Evolutionary conservation across 1,140 invertebrate genomes (phyloP), one percentile per base, ranked within the genome.

Genomic region (Drosophila miranda): DNA sequence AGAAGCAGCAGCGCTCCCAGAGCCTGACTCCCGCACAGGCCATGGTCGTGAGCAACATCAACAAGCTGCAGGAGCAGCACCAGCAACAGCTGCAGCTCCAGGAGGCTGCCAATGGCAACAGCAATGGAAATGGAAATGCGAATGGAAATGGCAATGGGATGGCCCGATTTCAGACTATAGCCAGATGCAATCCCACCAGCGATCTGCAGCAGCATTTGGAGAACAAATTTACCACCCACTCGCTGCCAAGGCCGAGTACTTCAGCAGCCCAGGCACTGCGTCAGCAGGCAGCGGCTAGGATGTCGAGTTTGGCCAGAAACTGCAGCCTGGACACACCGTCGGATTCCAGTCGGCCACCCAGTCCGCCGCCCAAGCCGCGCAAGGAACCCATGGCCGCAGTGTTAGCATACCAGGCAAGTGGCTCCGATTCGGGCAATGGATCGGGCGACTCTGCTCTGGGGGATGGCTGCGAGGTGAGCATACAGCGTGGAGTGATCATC

Each of bases 341-440:
- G 2, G 87, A 90, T 41, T 50, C 71, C 0, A 38, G 34, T 38
- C 67, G 77, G 57, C 59, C 90, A 9, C 90, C 91, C 0, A 92
- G 92, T 76, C 94, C 95, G 7, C 95, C 95, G 8, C 95, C 95
- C 0, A 96, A 96, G 91, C 95, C 94, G 2, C 82, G 89, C 11
- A 92, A 92, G 70, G 92, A 91, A 13, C 92, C 92, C 43, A 91
- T 92, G 56, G 87, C 79, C 0, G 83, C 93, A 6, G 92, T 93
- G 19, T 91, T 93, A 21, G 92, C 94, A 0, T 96, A 96, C 77
- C 95, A 96, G 63, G 94, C 95, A 1, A 96, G 95, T 45, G 96
- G 96, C 1, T 96, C 96, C 1, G 96, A 97, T 91, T 97, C 96
- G 8, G 96, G 96, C 2, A 97, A 97, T 77, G 96, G 96, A 0